Evolutionary conservation across 2,888 invertebrate species (phyloP), one percentile per base, ranked within the genome.

Genomic region (Limnephilus rhombicus): DNA sequence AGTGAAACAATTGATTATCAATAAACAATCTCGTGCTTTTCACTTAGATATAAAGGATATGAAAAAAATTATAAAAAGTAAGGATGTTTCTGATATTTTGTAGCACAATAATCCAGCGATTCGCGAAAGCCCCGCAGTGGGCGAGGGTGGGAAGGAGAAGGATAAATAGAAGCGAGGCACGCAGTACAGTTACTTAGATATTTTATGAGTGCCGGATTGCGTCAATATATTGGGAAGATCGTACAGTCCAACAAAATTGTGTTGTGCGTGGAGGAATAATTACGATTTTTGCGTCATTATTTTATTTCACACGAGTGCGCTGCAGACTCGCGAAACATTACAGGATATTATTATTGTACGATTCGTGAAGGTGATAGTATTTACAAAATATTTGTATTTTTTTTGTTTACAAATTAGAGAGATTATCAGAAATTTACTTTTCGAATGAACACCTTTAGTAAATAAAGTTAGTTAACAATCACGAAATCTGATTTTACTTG

Each of bases 171-270:
- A 34, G 86, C 89, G 90, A n/a, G 68, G 68, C n/a, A 68, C 86
- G 91, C 85, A 53, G 80, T 34, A 90, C 92, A 92, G 91, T 92
- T 92, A 92, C 92, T 92, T 92, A 92, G 88, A 81, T 85, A 90
- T 91, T 92, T 92, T 92, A 92, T 90, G 92, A 87, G 41, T 91
- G 45, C 34, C 80, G 83, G 88, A 92, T 92, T 90, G 92, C 90
- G 83, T 88, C 92, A 89, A 92, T 92, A 92, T 86, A 85, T 41
- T 80, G 24, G 89, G 29, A 41, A 15, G 29, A 24, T 24, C 12
- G 88, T 68, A 80, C 53, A 88, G 53, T 68, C 68, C 80, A 41
- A 34, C 34, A 15, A 88, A 88, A 31, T 49, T 29, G n/a, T 45
- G 29, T 15, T 68, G n/a, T 68, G 68, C 68, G 68, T 68, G 37